Evolutionary conservation across 2,113 vertebrate genomes (phyloP).

Genomic region (Chamaea fasciata): DNA sequence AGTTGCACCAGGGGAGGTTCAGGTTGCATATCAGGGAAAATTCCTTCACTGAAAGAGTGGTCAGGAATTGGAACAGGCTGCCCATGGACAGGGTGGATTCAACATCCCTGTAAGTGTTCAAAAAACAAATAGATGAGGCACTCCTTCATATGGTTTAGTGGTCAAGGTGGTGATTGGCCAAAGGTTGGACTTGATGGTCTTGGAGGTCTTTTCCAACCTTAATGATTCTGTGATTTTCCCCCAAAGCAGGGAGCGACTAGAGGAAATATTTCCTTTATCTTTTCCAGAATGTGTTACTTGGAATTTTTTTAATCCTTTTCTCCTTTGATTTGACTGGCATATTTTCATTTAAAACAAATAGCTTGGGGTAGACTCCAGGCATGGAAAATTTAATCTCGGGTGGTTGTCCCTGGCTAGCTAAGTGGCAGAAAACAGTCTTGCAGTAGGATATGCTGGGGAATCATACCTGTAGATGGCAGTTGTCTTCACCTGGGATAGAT

Average conservation of each 20-base stretch:
- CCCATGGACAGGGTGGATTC: background rate
- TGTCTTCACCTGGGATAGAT: background rate
- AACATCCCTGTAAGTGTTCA: background rate
- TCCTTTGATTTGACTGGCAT: background rate
- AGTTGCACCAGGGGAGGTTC: background rate
- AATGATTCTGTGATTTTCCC: background rate
- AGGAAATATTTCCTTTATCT: background rate
- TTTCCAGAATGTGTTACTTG: background rate
- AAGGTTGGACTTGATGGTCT: background rate
- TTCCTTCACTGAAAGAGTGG: background rate
- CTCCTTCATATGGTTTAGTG: rapidly evolving
- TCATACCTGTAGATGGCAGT: background rate
- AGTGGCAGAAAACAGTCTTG: background rate
- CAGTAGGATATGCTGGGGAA: background rate
- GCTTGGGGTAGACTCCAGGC: background rate
- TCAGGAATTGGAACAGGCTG: background rate
- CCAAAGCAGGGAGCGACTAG: background rate
- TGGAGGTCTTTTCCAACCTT: background rate
- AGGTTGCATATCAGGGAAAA: background rate
- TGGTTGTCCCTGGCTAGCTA: background rate
- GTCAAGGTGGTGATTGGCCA: rapidly evolving
- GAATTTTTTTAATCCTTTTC: background rate
- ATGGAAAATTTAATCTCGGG: background rate
- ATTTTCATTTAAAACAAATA: background rate
- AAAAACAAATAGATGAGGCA: background rate